These are phyloP conservation scores for Pocota personata DNA, from an alignment of 2,888 invertebrate genomes.

Conservation along the genomic window DNA sequence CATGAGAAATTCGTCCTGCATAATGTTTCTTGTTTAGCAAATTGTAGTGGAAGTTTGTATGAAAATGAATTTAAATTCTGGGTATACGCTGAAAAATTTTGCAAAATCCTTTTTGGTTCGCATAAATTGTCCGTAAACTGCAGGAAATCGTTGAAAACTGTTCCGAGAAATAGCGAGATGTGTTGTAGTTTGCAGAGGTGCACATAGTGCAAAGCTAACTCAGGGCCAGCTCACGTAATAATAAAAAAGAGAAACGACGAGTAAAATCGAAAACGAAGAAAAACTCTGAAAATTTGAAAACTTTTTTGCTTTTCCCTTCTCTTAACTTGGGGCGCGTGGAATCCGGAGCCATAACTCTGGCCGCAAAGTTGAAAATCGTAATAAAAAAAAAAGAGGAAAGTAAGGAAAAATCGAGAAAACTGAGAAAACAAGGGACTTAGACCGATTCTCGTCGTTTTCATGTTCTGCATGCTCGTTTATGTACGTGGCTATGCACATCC, in stretches of 20 bases:
- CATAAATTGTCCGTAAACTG: slow-evolving; percentile 34
- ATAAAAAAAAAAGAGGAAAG: slow-evolving; percentile 31
- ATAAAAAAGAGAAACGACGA: neutral
- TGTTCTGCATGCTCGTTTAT: slow-evolving; percentile 10
- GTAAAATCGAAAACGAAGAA: slow-evolving; percentile 7
- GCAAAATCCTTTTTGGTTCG: slow-evolving; percentile 3
- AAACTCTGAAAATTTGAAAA: slow-evolving; percentile 40
- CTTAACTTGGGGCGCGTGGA: slow-evolving; percentile 17
- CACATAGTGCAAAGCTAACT: slow-evolving; percentile 11
- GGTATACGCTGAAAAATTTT: neutral
- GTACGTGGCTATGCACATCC: slow-evolving; percentile 1
- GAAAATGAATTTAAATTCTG: slow-evolving; percentile 3
- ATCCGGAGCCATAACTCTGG: slow-evolving; percentile 28
- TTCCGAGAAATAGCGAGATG: neutral
- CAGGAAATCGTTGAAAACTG: slow-evolving; percentile 47
- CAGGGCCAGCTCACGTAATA: neutral
- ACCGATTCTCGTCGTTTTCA: neutral
- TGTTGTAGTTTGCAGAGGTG: neutral
- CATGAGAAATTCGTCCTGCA: neutral
- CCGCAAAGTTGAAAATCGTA: slow-evolving; percentile 53
- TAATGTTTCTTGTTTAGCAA: neutral
- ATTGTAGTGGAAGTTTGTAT: neutral
- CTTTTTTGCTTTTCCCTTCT: slow-evolving; percentile 11
- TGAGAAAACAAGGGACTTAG: slow-evolving; percentile 4
- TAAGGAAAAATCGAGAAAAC: neutral